Base-by-base conservation (phyloP, 37 sponge, comb jelly and placozoan genomes). In the Spongilla lacustris region DNA sequence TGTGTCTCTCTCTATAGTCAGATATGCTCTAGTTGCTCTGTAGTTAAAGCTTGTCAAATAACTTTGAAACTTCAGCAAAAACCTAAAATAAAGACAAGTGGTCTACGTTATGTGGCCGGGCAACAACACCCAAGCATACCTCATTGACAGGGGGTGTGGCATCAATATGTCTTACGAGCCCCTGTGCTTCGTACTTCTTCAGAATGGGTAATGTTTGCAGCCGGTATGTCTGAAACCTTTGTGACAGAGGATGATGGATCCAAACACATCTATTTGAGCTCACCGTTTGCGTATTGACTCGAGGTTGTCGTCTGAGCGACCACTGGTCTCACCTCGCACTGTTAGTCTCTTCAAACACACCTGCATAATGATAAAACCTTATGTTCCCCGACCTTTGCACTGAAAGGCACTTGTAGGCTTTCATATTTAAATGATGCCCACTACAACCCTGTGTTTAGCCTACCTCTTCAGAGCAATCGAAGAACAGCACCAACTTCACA, bases 381-480 rank as follows among this genome's bases (percentile, higher is more conserved):
- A 8, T 69, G 29, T 58, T 11, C 58, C 8, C 4, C 6, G 4
- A 24, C 30, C 33, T 26, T 58, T 48, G 66, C 48, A 79, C 80
- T 6, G 4, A 66, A 17, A 66, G 1, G 2, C 24, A 24, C 34
- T 23, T 34, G 49, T 35, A n/a, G n/a, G n/a, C n/a, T n/a, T n/a
- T n/a, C n/a, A n/a, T n/a, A n/a, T n/a, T n/a, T n/a, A n/a, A n/a
- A n/a, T n/a, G n/a, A n/a, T n/a, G n/a, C n/a, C n/a, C n/a, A n/a
- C n/a, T n/a, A n/a, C n/a, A n/a, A n/a, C n/a, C n/a, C n/a, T n/a
- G n/a, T n/a, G 70, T 2, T 46, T 73, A 50, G 29, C 83, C 48
- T 79, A 94, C 97, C 79, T 94, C 89, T 73, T 97, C 91, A 0
- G 92, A 79, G 72, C 98, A 97, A 33, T 97, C 96, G 77, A 95